Conservation (phyloP, 2,113 vertebrate genomes). For the Centropus unirufus region DNA sequence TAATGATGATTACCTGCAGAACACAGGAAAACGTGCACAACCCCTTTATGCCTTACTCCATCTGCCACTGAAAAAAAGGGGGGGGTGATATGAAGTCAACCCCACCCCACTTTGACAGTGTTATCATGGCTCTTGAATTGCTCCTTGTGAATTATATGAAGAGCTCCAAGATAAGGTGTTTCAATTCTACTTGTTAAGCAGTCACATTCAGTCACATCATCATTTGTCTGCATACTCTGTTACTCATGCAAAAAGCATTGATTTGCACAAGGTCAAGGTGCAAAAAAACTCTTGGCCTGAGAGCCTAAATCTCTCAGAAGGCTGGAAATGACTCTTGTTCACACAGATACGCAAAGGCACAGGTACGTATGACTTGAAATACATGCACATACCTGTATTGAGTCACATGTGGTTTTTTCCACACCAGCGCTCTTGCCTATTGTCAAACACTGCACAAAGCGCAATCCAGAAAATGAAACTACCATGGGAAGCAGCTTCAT, state of each 20-base stretch:
- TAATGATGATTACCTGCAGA: neutral
- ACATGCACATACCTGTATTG: neutral
- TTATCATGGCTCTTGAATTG: neutral
- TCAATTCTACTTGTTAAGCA: constrained; percentile 13
- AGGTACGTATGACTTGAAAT: neutral
- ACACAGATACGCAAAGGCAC: neutral
- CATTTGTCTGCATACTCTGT: neutral
- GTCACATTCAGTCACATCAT: neutral
- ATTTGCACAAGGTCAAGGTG: neutral
- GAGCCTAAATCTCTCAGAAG: neutral
- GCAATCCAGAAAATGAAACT: neutral
- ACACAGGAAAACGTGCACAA: neutral
- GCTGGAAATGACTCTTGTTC: neutral
- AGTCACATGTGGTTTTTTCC: neutral
- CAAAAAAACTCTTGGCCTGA: neutral
- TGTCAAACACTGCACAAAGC: neutral
- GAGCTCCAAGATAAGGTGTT: neutral
- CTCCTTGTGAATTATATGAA: neutral
- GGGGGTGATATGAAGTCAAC: neutral
- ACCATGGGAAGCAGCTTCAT: neutral
- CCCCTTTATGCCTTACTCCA: neutral
- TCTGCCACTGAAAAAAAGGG: neutral
- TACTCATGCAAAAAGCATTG: neutral
- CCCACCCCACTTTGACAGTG: neutral
- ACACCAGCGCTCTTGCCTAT: neutral